phyloP scores from a whole-genome alignment of 2,888 invertebrate genomes.

The Acrocyrtus sp. region DNA sequence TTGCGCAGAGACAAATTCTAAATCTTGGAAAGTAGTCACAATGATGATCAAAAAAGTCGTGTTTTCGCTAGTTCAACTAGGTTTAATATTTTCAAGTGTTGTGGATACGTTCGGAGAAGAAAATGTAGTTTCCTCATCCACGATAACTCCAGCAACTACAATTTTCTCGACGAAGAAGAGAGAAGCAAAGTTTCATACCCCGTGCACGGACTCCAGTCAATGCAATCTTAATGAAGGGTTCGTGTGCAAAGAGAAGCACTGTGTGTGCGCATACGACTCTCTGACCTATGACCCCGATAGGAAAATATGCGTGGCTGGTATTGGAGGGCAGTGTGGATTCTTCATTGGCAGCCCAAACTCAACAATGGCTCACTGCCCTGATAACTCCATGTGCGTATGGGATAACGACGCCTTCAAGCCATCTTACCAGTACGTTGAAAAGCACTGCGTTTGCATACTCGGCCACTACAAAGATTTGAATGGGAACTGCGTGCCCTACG shows the following conservation, averaged over 20 bases:
- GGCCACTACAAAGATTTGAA: conserved; percentile 29
- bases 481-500: conserved; percentile 38
- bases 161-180: background rate
- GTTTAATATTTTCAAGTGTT: too few relatives aligned
- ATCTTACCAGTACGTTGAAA: conserved; percentile 35
- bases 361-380: conserved; percentile 44
- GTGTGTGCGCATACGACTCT: conserved; percentile 40
- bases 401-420: conserved; percentile 39
- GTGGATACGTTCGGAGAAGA: background rate
- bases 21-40: too few relatives aligned
- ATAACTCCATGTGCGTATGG: conserved; percentile 44
- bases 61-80: too few relatives aligned
- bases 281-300: conserved; percentile 21
- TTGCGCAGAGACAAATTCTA: too few relatives aligned
- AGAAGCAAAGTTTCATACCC: too few relatives aligned
- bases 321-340: conserved; percentile 46
- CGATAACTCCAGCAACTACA: too few relatives aligned
- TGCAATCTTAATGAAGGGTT: conserved; percentile 42
- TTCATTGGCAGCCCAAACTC: conserved; percentile 45
- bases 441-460: conserved; percentile 35
- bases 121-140: background rate
- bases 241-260: conserved; percentile 22
- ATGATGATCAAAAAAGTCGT: too few relatives aligned
- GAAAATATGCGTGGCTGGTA: conserved; percentile 29
- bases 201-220: conserved; percentile 18